A percentile compares a stretch with the other conserved stretches of the same genome.
phyloP scores from a whole-genome alignment of 2,113 vertebrate genomes.

The Himantopus leucocephalus region DNA sequence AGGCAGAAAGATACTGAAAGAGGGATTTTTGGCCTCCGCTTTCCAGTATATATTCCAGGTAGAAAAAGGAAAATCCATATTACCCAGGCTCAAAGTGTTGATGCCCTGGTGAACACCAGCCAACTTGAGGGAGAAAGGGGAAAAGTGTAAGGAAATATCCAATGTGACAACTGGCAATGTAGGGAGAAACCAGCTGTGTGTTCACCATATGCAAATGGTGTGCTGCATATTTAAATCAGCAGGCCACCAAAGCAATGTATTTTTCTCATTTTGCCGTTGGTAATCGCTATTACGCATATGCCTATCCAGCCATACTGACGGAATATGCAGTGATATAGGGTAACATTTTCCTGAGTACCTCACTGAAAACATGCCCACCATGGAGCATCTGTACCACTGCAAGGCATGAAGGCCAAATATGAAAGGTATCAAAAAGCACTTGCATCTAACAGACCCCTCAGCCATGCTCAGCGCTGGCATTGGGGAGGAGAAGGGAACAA shows the following conservation, averaged over 20 bases:
- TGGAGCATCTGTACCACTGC: not conserved
- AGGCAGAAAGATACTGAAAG: not conserved
- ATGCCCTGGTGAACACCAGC: not conserved
- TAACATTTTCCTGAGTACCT: not conserved
- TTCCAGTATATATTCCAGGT: not conserved
- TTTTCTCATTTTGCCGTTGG: not conserved
- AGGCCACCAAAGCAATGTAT: accelerated
- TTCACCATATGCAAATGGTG: not conserved
- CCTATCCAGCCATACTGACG: accelerated
- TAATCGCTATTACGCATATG: not conserved
- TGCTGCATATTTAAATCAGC: not conserved
- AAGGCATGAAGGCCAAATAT: accelerated
- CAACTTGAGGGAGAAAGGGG: not conserved
- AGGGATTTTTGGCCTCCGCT: not conserved
- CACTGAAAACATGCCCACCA: not conserved
- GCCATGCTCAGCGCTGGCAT: accelerated
- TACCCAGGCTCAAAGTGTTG: not conserved
- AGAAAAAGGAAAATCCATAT: not conserved
- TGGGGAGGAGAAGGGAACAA: not conserved
- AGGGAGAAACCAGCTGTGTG: not conserved
- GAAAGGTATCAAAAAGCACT: not conserved
- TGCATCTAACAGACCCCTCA: not conserved
- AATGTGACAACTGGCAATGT: no score
- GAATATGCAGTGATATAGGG: not conserved
- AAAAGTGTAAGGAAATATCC: not conserved